Percentiles rank a stretch among this genome's conserved stretches.
Conservation (phyloP, 1,140 invertebrate species). For the Atopsyche davidsoni region DNA sequence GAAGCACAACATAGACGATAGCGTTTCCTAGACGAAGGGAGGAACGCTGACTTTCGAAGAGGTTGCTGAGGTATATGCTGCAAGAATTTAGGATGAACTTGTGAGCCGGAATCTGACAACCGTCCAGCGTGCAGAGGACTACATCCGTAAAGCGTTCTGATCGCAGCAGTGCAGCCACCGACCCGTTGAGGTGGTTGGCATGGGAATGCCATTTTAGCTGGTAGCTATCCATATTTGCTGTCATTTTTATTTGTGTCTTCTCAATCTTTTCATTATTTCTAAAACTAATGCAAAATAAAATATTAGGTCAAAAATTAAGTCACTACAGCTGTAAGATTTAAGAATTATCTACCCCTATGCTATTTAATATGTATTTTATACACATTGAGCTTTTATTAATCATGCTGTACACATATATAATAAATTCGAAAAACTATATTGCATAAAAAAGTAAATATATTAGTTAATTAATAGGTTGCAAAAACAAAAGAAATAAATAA, state of each 20-base stretch:
- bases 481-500: too few relatives aligned
- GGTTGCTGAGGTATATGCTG: slow-evolving; percentile 51
- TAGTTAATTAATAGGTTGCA: too few relatives aligned
- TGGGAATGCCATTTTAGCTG: slow-evolving; percentile 84
- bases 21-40: slow-evolving; percentile 48
- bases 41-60: slow-evolving; percentile 50
- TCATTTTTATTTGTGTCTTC: slow-evolving; percentile 20
- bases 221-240: slow-evolving; percentile 60
- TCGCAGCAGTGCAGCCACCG: slow-evolving; percentile 68
- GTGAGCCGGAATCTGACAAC: slow-evolving; percentile 76
- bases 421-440: too few relatives aligned
- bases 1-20: slow-evolving; percentile 68
- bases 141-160: slow-evolving; percentile 81
- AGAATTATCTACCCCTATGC: not conserved
- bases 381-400: too few relatives aligned
- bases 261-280: not conserved
- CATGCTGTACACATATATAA: too few relatives aligned
- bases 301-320: not conserved
- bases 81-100: slow-evolving; percentile 81
- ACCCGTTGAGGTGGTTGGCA: slow-evolving; percentile 69
- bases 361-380: too few relatives aligned
- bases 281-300: not conserved
- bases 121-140: slow-evolving; percentile 72
- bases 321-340: slow-evolving; percentile 1
- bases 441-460: too few relatives aligned